Percentiles rank a stretch among this genome's conserved stretches.
Conservation (phyloP, 35 echinoderm and acorn worm genomes). For the Amphiura filiformis region DNA sequence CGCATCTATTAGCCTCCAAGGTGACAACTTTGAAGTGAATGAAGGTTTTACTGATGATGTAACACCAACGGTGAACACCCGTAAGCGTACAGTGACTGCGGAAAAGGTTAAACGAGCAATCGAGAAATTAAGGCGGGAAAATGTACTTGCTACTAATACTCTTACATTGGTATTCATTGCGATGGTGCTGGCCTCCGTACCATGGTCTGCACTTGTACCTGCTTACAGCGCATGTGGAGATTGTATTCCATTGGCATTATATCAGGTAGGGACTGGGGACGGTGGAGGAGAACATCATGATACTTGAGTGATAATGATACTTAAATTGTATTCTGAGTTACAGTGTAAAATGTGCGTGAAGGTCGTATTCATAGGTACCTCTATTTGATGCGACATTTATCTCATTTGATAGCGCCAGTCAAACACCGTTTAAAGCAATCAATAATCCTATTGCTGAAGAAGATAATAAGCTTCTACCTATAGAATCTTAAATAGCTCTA, state of each 20-base stretch:
- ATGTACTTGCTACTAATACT: constrained; percentile 24
- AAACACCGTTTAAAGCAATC: no score
- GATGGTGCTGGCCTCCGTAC: constrained; percentile 29
- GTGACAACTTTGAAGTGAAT: background rate
- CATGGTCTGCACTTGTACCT: constrained; percentile 46
- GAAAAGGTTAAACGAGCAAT: background rate
- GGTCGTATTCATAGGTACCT: no score
- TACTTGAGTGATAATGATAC: no score
- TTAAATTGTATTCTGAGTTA: no score
- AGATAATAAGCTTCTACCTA: no score
- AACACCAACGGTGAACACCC: background rate
- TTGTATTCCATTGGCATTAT: constrained; percentile 12
- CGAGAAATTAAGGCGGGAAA: constrained; percentile 15
- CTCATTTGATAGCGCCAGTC: no score
- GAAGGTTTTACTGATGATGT: background rate
- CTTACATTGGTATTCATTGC: constrained; percentile 41
- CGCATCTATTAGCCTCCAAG: background rate
- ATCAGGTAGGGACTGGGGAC: constrained; percentile 45
- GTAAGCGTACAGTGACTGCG: background rate
- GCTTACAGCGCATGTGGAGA: background rate
- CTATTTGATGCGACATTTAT: no score
- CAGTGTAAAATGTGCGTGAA: no score
- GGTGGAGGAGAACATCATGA: no score
- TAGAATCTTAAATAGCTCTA: no score
- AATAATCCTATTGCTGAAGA: no score